These are phyloP conservation scores for Coenonympha glycerion DNA, from an alignment of 2,888 invertebrate genomes.

Conservation along the genomic window DNA sequence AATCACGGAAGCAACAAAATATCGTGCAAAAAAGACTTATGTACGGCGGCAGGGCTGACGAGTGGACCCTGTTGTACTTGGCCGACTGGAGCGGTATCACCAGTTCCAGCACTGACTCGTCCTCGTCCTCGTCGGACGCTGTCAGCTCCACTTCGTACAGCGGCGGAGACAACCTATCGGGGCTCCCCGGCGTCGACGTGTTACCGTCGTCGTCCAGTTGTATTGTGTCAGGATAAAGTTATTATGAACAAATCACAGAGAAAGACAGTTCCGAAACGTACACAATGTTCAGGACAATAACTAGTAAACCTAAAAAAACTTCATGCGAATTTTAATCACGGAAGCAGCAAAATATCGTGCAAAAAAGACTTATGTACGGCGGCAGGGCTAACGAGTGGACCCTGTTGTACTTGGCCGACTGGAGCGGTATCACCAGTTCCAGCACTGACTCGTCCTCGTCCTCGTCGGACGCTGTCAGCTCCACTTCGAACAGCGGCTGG, in stretches of 20 bases:
- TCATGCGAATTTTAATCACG: conserved; percentile 23
- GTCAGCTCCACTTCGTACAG: conserved; percentile 64
- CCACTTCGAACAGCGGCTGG: conserved; percentile 59
- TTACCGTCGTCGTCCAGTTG: neutral
- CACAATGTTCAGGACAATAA: no score
- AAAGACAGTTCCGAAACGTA: no score
- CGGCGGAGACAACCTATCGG: conserved; percentile 51
- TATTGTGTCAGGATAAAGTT: no score
- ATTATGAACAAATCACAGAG: no score
- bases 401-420: conserved; percentile 44
- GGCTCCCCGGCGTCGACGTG: conserved; percentile 23
- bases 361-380: conserved; percentile 35
- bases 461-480: conserved; percentile 65
- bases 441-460: conserved; percentile 62
- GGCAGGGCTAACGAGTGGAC: conserved; percentile 42
- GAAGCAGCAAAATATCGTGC: conserved; percentile 45
- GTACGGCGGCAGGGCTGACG: conserved; percentile 36
- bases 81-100: conserved; percentile 58
- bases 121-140: conserved; percentile 67
- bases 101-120: conserved; percentile 57
- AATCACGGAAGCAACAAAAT: conserved; percentile 44
- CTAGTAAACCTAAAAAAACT: neutral
- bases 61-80: conserved; percentile 46
- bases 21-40: conserved; percentile 36
- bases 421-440: conserved; percentile 63